Conservation (phyloP, 2,113 vertebrate species). For the Crotalus horridus region DNA sequence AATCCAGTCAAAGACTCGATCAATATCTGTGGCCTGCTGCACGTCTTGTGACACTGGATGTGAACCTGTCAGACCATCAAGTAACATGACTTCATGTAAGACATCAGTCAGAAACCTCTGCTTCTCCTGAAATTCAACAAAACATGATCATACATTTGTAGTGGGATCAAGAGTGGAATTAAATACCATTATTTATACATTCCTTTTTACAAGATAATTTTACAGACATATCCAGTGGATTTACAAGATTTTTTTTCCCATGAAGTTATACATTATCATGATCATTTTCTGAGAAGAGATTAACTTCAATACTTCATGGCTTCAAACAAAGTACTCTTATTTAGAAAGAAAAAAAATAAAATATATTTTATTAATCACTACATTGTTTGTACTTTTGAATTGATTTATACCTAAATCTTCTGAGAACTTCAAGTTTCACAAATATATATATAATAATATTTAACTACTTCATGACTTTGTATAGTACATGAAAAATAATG, state of each 20-base stretch:
- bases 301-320: constrained; percentile 13
- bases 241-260: constrained; percentile 2
- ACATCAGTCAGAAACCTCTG: constrained; percentile 96
- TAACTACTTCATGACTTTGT: constrained; percentile 44
- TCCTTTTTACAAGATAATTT: not conserved
- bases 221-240: not conserved
- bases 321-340: constrained; percentile 27
- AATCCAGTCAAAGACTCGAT: constrained; percentile 97
- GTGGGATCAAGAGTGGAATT: not conserved
- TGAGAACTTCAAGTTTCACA: not conserved
- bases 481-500: constrained; percentile 32
- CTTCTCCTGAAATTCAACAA: constrained; percentile 84
- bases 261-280: not conserved
- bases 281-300: not conserved
- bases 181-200: constrained; percentile 7
- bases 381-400: constrained; percentile 20
- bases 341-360: not conserved
- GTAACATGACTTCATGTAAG: constrained; percentile 94
- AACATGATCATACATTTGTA: constrained; percentile 32
- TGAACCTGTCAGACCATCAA: constrained; percentile 90
- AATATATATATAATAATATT: constrained; percentile 1
- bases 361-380: constrained; percentile 22
- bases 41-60: constrained; percentile 97
- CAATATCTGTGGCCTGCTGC: constrained; percentile 87
- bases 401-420: constrained; percentile 4